Conservation (phyloP, 2,797 vertebrate species). For the Chanos chanos region DNA sequence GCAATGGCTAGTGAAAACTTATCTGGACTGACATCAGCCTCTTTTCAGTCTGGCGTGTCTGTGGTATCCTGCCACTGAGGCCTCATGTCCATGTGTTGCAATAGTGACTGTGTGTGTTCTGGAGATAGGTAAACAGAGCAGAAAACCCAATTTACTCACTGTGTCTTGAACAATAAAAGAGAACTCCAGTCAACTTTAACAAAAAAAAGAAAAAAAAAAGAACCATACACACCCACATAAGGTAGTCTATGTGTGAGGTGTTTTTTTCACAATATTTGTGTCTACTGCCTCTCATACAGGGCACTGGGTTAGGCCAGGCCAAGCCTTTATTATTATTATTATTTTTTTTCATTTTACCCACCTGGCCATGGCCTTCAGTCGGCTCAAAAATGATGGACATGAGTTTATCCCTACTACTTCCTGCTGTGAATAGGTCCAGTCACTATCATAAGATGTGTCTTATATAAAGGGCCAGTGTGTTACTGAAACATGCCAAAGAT, state of each 20-base stretch:
- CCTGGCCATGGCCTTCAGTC: not conserved
- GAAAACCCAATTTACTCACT: slow-evolving; percentile 7
- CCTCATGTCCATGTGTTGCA: slow-evolving; percentile 14
- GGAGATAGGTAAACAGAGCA: slow-evolving; percentile 18
- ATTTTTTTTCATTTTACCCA: slow-evolving; percentile 5
- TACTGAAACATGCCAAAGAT: slow-evolving; percentile 43
- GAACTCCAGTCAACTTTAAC: not conserved
- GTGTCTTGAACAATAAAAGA: not conserved
- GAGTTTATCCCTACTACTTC: slow-evolving; percentile 25
- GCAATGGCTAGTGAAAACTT: slow-evolving; percentile 14
- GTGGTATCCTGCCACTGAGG: slow-evolving; percentile 2
- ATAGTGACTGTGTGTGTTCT: slow-evolving; percentile 17
- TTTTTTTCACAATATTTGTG: no score
- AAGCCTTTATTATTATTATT: not conserved
- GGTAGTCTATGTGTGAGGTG: no score
- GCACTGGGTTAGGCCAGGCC: no score
- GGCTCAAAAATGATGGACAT: slow-evolving; percentile 17
- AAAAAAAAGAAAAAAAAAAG: no score
- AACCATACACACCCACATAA: no score
- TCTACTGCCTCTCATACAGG: no score
- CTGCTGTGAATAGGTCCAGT: slow-evolving; percentile 21
- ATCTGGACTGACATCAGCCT: slow-evolving; percentile 12
- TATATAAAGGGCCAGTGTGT: slow-evolving; percentile 13
- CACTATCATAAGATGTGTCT: slow-evolving; percentile 13
- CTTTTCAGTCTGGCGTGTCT: slow-evolving; percentile 20